phyloP scores from a whole-genome alignment of 2,888 invertebrate species.

The Eulithis testata region DNA sequence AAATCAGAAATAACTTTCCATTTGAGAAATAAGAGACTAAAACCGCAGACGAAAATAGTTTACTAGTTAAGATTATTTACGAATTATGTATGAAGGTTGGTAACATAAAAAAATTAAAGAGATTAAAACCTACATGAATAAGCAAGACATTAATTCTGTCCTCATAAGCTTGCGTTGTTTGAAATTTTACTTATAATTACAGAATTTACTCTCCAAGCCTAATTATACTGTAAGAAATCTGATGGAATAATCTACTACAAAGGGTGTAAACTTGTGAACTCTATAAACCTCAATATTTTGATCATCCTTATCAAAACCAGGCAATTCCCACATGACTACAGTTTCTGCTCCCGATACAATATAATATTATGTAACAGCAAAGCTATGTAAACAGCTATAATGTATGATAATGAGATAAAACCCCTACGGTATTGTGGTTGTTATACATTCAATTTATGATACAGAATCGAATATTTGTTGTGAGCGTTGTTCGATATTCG shows the following conservation, averaged over 20 bases:
- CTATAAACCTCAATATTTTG: background rate
- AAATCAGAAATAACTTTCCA: no score
- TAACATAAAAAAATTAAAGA: no score
- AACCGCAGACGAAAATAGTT: no score
- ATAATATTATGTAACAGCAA: slow-evolving; percentile 23
- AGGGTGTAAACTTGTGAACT: background rate
- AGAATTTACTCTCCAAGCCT: background rate
- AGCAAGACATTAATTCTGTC: no score
- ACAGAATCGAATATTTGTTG: slow-evolving; percentile 29
- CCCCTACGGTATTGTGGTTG: slow-evolving; percentile 8
- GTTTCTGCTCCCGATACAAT: slow-evolving; percentile 15
- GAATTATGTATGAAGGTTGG: no score
- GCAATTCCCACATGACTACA: slow-evolving; percentile 15
- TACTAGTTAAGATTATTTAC: no score
- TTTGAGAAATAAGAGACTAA: no score
- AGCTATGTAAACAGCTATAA: slow-evolving; percentile 29
- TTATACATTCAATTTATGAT: slow-evolving; percentile 29
- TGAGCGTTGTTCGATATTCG: slow-evolving; percentile 22
- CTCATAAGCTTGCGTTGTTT: no score
- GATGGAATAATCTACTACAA: no score
- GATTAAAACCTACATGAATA: no score
- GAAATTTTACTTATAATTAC: no score
- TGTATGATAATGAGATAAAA: slow-evolving; percentile 33
- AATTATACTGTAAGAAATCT: no score
- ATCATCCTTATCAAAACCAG: slow-evolving; percentile 8